A percentile compares a stretch with the other conserved stretches of the same genome.
Conservation (phyloP, 1,140 invertebrate species). For the Pararge aegeria region DNA sequence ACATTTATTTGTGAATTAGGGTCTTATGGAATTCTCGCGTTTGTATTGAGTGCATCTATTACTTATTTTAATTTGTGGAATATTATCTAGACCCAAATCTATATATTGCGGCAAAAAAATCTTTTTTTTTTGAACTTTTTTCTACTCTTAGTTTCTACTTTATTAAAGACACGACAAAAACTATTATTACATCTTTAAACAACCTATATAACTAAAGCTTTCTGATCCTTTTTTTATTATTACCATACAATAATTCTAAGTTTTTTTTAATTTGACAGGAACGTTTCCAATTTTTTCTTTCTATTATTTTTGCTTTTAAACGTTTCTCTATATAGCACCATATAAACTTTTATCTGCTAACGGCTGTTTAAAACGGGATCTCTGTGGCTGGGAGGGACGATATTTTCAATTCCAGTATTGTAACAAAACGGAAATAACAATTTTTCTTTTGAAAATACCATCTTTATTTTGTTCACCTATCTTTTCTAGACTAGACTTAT, state of each 20-base stretch:
- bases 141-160: no score
- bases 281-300: no score
- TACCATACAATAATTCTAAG: no score
- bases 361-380: neutral
- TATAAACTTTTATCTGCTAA: neutral
- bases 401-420: neutral
- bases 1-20: slow-evolving; percentile 9
- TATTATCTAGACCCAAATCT: no score
- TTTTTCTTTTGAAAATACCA: neutral
- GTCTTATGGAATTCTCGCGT: neutral
- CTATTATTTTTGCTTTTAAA: neutral
- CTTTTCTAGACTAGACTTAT: neutral
- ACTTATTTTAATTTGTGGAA: no score
- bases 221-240: no score
- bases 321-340: neutral
- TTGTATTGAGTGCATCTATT: neutral
- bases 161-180: no score
- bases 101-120: no score
- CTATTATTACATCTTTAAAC: no score
- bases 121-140: no score
- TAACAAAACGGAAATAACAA: slow-evolving; percentile 2
- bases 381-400: neutral
- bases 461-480: neutral
- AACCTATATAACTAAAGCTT: no score
- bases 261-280: no score